phyloP scores from a whole-genome alignment of 2,113 vertebrate genomes.

The Colinus virginianus region DNA sequence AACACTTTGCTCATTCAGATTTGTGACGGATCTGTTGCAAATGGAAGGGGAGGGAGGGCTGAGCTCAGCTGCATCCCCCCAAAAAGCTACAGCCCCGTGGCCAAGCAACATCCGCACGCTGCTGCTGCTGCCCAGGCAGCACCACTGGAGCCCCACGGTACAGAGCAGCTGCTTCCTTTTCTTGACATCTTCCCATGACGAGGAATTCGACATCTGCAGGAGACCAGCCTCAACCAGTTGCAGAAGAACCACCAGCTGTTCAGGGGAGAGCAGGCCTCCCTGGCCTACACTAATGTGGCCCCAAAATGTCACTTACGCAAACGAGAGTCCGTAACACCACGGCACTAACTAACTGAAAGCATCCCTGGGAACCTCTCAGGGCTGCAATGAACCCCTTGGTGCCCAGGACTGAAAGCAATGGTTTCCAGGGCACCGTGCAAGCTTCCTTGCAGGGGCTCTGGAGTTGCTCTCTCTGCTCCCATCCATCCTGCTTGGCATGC shows the following conservation, averaged over 20 bases:
- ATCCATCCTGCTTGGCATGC: background rate
- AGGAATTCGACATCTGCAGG: background rate
- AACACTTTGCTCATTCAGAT: background rate
- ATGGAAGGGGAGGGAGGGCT: background rate
- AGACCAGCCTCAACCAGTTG: background rate
- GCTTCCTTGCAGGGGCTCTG: background rate
- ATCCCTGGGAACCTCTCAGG: background rate
- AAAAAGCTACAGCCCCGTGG: background rate
- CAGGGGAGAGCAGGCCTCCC: background rate
- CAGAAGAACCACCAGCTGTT: constrained; percentile 2
- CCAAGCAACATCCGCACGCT: accelerated
- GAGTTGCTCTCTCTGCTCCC: background rate
- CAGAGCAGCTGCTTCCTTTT: background rate
- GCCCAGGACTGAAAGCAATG: background rate
- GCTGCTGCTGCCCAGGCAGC: background rate
- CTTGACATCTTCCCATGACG: background rate
- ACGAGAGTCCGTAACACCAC: background rate
- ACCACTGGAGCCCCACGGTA: accelerated
- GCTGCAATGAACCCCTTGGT: accelerated
- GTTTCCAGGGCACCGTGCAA: background rate
- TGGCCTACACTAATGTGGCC: accelerated
- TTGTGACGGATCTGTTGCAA: background rate
- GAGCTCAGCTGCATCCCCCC: background rate
- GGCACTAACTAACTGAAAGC: background rate
- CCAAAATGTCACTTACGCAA: background rate